Percentiles rank a stretch among this genome's conserved stretches.
These are phyloP conservation scores for Platichthys stellatus DNA, from an alignment of 2,113 vertebrate genomes.

Conservation along the genomic window DNA sequence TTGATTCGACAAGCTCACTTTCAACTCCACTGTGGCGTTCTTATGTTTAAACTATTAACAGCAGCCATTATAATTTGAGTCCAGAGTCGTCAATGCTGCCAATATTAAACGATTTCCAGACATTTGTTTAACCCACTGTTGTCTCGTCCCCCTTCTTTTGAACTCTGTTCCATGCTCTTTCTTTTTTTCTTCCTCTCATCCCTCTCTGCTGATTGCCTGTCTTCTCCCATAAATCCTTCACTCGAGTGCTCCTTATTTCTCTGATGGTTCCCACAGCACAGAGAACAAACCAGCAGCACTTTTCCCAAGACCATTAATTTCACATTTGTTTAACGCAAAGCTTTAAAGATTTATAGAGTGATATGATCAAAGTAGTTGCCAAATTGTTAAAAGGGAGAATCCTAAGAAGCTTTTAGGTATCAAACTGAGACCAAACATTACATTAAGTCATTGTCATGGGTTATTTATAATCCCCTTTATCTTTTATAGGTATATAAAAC, in stretches of 20 bases:
- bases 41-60: neutral
- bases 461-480: neutral
- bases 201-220: constrained; percentile 21
- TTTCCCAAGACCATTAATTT: constrained; percentile 4
- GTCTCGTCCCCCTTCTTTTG: neutral
- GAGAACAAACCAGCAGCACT: neutral
- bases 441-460: too few relatives aligned
- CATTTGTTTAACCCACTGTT: neutral
- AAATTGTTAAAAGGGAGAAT: neutral
- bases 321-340: neutral
- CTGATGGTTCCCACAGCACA: constrained; percentile 62
- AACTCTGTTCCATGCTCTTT: neutral
- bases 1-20: neutral
- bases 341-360: neutral
- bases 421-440: neutral
- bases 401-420: neutral
- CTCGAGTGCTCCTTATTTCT: constrained; percentile 34
- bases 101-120: neutral
- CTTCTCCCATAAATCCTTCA: constrained; percentile 38
- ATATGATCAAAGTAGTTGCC: neutral
- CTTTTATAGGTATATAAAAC: neutral
- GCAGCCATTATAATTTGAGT: neutral
- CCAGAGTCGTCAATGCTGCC: constrained; percentile 3
- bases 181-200: neutral
- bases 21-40: neutral